Percentiles rank a stretch among this genome's conserved stretches.
phyloP scores from a whole-genome alignment of 2,888 invertebrate genomes.

The Trissolcus brochymenae region DNA sequence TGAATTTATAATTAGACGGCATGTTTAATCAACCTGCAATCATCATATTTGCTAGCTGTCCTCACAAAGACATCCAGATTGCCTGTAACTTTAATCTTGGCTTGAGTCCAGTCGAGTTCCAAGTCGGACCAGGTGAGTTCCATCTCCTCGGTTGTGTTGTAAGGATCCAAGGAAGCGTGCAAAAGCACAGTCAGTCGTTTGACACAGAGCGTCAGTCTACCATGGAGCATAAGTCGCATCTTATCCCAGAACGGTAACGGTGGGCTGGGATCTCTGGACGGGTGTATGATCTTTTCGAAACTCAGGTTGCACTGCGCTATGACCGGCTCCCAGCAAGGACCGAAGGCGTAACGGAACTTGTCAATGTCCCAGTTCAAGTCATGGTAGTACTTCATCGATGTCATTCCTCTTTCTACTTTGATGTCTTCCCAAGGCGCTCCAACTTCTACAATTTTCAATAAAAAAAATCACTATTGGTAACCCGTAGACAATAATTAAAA shows the following conservation, averaged over 20 bases:
- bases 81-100: conserved; percentile 93
- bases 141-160: conserved; percentile 99
- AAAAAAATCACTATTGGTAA: too few relatives aligned
- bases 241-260: conserved; percentile 99
- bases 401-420: conserved; percentile 93
- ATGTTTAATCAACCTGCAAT: conserved; percentile 79
- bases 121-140: conserved; percentile 96
- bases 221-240: conserved; percentile 93
- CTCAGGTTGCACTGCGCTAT: conserved; percentile 92
- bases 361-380: conserved; percentile 96
- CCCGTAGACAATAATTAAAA: too few relatives aligned
- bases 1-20: too few relatives aligned
- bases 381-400: conserved; percentile 97
- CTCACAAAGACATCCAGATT: conserved; percentile 96
- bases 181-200: conserved; percentile 92
- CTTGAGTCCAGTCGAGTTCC: conserved; percentile 97
- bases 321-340: conserved; percentile 99
- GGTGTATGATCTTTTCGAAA: conserved; percentile 91
- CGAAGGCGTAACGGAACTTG: conserved; percentile 94
- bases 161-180: conserved; percentile 97
- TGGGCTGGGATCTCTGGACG: conserved; percentile 94
- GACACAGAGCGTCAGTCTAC: conserved; percentile 91
- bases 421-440: conserved; percentile 90
- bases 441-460: conserved; percentile 73
- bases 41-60: conserved; percentile 99